Evolutionary conservation across 2,113 vertebrate species (phyloP).

Genomic region (Taurulus bubalis): DNA sequence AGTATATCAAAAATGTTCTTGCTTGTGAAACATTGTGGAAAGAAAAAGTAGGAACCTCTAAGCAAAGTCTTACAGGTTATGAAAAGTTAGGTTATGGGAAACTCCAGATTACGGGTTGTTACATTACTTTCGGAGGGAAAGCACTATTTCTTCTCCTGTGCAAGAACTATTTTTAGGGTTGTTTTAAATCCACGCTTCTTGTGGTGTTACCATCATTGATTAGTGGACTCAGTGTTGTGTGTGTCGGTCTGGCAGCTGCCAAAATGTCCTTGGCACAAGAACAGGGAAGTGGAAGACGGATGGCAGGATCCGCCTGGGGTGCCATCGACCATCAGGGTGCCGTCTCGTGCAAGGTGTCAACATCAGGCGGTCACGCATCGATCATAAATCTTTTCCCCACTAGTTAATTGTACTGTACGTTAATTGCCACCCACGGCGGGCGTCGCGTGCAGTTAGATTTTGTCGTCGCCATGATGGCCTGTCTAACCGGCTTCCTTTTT

Average conservation of each 20-base stretch:
- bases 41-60: neutral
- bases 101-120: neutral
- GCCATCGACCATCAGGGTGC: constrained; percentile 28
- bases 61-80: neutral
- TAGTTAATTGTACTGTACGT: constrained; percentile 26
- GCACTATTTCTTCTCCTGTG: neutral
- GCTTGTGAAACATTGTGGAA: neutral
- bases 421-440: constrained; percentile 42
- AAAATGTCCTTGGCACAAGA: constrained; percentile 53
- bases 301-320: constrained; percentile 20
- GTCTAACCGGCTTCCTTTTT: constrained; percentile 66
- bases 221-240: constrained; percentile 36
- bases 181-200: constrained; percentile 19
- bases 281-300: constrained; percentile 59
- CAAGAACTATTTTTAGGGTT: constrained; percentile 13
- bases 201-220: constrained; percentile 47
- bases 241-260: constrained; percentile 45
- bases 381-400: constrained; percentile 23
- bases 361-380: constrained; percentile 10
- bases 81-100: neutral
- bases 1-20: neutral
- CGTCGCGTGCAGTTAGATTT: constrained; percentile 16
- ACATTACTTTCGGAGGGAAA: constrained; percentile 1
- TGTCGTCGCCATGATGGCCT: constrained; percentile 4
- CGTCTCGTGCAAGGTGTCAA: constrained; percentile 36